phyloP scores from a whole-genome alignment of 2,113 vertebrate species.

The Rhombomys opimus region DNA sequence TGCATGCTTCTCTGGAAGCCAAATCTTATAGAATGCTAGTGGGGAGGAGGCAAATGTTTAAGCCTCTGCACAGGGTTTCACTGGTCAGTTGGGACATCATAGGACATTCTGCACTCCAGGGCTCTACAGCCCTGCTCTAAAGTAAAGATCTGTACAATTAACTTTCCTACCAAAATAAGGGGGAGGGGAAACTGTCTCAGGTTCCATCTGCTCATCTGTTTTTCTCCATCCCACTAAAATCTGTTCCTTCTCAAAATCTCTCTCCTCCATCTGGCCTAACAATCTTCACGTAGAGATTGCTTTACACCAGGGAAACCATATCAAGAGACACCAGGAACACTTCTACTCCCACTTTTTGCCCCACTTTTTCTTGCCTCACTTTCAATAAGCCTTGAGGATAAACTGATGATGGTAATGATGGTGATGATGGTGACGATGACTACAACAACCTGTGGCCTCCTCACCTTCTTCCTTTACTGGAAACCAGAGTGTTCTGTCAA shows the following conservation, averaged over 20 bases:
- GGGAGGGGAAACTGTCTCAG: background rate
- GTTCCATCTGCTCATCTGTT: constrained; percentile 57
- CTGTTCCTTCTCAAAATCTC: constrained; percentile 48
- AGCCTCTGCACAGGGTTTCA: background rate
- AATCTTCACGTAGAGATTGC: background rate
- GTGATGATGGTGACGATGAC: background rate
- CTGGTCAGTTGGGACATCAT: background rate
- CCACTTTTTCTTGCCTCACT: too few relatives aligned
- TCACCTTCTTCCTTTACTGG: background rate
- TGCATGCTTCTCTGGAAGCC: constrained; percentile 30
- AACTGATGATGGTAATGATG: background rate
- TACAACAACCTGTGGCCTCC: background rate
- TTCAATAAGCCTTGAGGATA: background rate
- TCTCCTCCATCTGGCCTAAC: constrained; percentile 35
- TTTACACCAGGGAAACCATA: background rate
- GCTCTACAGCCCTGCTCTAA: background rate
- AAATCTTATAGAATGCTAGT: background rate
- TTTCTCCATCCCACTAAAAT: constrained; percentile 57
- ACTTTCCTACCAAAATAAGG: background rate
- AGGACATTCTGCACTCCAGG: background rate
- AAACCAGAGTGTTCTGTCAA: background rate
- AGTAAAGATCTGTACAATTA: background rate
- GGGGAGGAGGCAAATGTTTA: background rate
- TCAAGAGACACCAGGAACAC: background rate
- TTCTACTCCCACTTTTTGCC: too few relatives aligned